These are phyloP conservation scores for Cerastis rubricosa DNA, from an alignment of 2,888 invertebrate genomes.

Conservation along the genomic window DNA sequence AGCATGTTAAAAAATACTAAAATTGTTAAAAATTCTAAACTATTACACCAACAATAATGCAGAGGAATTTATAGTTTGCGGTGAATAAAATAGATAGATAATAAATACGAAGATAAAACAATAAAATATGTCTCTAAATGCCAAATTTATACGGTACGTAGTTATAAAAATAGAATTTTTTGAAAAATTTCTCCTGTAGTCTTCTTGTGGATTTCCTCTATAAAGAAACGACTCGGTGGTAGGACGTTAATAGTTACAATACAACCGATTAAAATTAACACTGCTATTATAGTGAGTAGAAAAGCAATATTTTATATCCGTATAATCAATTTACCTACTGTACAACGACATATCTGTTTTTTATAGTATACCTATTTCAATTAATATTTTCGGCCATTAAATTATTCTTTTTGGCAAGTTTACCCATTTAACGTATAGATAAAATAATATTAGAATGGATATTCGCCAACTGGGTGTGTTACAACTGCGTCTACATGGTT, in stretches of 20 bases:
- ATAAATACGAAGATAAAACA: conserved; percentile 80
- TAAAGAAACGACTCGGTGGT: conserved; percentile 76
- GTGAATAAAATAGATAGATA: conserved; percentile 79
- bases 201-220: conserved; percentile 81
- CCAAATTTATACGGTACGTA: conserved; percentile 88
- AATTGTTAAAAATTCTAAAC: conserved; percentile 69
- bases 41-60: conserved; percentile 81
- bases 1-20: conserved; percentile 61
- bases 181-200: conserved; percentile 85
- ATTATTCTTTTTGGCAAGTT: conserved; percentile 78
- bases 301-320: conserved; percentile 85
- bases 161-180: conserved; percentile 83
- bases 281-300: conserved; percentile 86
- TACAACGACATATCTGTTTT: conserved; percentile 89
- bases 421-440: conserved; percentile 72
- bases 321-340: conserved; percentile 81
- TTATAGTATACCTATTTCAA: conserved; percentile 83
- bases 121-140: conserved; percentile 86
- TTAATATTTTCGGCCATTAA: conserved; percentile 74
- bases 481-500: conserved; percentile 53
- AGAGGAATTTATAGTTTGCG: conserved; percentile 87
- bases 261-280: conserved; percentile 77
- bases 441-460: conserved; percentile 67
- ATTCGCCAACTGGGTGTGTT: conserved; percentile 70
- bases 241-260: conserved; percentile 80